These are phyloP conservation scores for Entomyzon cyanotis DNA, from an alignment of 2,113 vertebrate genomes.

Conservation along the genomic window DNA sequence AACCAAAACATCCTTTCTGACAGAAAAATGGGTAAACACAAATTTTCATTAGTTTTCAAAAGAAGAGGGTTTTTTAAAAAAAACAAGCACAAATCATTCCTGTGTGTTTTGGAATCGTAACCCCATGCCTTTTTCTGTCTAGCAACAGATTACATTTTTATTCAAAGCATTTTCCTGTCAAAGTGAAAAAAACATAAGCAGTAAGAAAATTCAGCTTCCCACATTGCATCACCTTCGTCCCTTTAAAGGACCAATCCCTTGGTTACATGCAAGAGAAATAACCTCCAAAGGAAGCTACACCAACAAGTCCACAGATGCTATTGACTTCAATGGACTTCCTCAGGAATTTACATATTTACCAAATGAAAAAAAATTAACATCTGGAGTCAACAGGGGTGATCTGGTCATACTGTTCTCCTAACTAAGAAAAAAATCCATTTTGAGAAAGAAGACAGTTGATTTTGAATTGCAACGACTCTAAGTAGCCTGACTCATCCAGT, in stretches of 20 bases:
- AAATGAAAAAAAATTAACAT: neutral
- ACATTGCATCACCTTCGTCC: neutral
- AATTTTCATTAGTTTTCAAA: neutral
- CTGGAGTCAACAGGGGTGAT: neutral
- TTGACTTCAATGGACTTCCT: neutral
- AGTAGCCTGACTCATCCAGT: accelerated
- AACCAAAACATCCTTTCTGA: neutral
- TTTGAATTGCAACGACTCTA: neutral
- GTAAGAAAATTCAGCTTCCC: neutral
- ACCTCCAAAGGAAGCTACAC: neutral
- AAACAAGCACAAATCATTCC: neutral
- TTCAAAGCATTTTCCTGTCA: neutral
- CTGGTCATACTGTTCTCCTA: neutral
- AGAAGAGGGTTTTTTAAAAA: neutral
- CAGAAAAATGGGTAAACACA: neutral
- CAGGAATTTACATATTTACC: neutral
- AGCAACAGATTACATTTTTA: neutral
- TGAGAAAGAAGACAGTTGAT: neutral
- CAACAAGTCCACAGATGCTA: neutral
- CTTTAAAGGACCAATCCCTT: neutral
- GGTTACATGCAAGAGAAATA: neutral
- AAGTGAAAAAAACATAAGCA: neutral
- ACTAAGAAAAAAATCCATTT: neutral
- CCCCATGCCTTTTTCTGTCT: neutral
- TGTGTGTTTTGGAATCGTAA: neutral